These are phyloP conservation scores for Drosophila anomalata DNA, from an alignment of 2,888 invertebrate genomes.

Conservation along the genomic window DNA sequence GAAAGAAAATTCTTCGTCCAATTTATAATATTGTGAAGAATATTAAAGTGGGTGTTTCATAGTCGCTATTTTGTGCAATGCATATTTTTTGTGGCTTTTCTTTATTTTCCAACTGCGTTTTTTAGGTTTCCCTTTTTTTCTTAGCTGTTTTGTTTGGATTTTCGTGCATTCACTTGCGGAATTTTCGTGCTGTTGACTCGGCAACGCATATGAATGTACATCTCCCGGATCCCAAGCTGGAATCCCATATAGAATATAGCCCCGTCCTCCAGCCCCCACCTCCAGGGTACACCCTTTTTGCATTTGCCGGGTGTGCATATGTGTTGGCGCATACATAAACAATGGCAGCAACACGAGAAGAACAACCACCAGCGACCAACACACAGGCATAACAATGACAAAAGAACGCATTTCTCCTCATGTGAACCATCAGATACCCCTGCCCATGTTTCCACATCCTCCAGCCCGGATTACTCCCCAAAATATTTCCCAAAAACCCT, in stretches of 20 bases:
- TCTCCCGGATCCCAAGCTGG: constrained; percentile 31
- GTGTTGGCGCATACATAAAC: constrained; percentile 78
- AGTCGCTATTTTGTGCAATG: neutral
- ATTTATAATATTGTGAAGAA: neutral
- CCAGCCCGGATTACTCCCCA: neutral
- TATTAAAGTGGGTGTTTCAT: constrained; percentile 3
- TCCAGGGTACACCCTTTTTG: constrained; percentile 13
- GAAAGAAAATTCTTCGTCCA: neutral
- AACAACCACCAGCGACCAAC: constrained; percentile 32
- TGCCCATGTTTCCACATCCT: neutral
- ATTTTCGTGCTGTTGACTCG: constrained; percentile 76
- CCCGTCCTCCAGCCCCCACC: neutral
- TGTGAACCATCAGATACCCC: constrained; percentile 33
- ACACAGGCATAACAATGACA: constrained; percentile 72
- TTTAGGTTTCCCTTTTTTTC: constrained; percentile 40
- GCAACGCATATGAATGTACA: constrained; percentile 76
- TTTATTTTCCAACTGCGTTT: constrained; percentile 11
- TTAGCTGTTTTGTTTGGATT: constrained; percentile 70
- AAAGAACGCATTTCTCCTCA: constrained; percentile 67
- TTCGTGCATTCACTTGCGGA: constrained; percentile 78
- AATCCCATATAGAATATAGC: constrained; percentile 33
- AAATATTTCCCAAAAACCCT: neutral
- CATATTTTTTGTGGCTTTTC: constrained; percentile 15
- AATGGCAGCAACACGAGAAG: constrained; percentile 62
- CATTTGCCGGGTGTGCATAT: constrained; percentile 64